Percentiles rank a stretch among this genome's conserved stretches.
Evolutionary conservation across 2,888 invertebrate species (phyloP).

Genomic region (Hirtodrosophila alboralis): DNA sequence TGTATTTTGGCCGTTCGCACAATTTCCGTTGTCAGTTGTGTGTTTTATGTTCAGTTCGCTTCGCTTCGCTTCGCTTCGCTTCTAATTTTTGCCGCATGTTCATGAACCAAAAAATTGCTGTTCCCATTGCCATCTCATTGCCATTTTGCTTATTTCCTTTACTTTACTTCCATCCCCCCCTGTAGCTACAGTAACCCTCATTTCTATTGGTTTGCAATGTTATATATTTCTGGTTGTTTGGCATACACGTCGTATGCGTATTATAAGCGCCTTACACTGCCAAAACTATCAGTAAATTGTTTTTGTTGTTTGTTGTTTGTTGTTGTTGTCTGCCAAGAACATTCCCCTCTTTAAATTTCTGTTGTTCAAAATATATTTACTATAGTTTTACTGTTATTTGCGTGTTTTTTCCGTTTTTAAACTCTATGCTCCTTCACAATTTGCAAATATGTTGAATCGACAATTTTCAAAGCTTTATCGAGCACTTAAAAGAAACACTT

Average conservation of each 20-base stretch:
- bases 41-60: slow-evolving; percentile 47
- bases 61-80: slow-evolving; percentile 49
- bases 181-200: neutral
- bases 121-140: slow-evolving; percentile 34
- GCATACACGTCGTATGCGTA: slow-evolving; percentile 63
- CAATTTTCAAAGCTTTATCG: slow-evolving; percentile 13
- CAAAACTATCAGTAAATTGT: slow-evolving; percentile 31
- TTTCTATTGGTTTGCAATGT: slow-evolving; percentile 5
- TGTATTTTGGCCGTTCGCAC: slow-evolving; percentile 43
- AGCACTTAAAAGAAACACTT: too few species aligned
- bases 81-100: slow-evolving; percentile 69
- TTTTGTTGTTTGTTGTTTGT: slow-evolving; percentile 22
- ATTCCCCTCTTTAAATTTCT: slow-evolving; percentile 40
- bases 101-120: slow-evolving; percentile 66
- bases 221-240: slow-evolving; percentile 19
- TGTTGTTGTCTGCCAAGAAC: slow-evolving; percentile 38
- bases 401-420: slow-evolving; percentile 62
- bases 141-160: slow-evolving; percentile 8
- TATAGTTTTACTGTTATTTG: slow-evolving; percentile 35
- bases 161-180: neutral
- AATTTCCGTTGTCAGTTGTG: slow-evolving; percentile 63
- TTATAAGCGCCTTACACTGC: slow-evolving; percentile 38
- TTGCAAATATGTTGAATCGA: slow-evolving; percentile 1
- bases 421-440: neutral
- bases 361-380: slow-evolving; percentile 15